Base-by-base conservation (phyloP, 2,113 vertebrate genomes). In the Phaethornis superciliosus region DNA sequence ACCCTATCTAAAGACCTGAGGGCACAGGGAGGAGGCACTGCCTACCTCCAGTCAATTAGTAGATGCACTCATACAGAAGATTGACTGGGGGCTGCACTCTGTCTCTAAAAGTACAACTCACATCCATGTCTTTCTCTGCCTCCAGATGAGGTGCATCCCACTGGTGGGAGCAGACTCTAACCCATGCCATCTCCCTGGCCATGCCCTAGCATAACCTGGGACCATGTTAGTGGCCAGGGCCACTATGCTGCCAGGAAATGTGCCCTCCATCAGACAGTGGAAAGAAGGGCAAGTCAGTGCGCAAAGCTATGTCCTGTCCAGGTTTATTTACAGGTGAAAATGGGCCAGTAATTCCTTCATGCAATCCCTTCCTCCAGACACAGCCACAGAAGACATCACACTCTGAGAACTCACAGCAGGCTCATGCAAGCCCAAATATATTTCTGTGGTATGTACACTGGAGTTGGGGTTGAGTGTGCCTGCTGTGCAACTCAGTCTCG, bases 101-200 rank as follows among this genome's bases (percentile, higher is more conserved):
- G n/a, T 4, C 24, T 28, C 24, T 42, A 37, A 71, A 70, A 32
- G 52, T 56, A 52, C n/a, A 79, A 15, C 15, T 71, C 42, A 27
- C 28, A 56, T 8, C n/a, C 14, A 15, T 1, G 3, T 14, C 28
- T 71, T 78, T 64, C 37, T 74, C 35, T 82, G 10, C 3, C 12
- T 15, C 35, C 7, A 26, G 18, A 60, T 4, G 6, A 82, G 26
- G 24, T 64, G 56, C 3, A 0, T 33, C 18, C 15, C 3, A 3
- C 15, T 1, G 1, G 19, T 1, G 2, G 18, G 17, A 88, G 26
- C 35, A 6, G 6, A 24, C 17, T 55, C 40, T 40, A 21, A 32
- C 15, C 49, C 18, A 33, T 40, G 40, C 10, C 27, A 10, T 26
- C 7, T 82, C 22, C 32, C 33, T 2, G 12, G 32, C 20, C 54